Conservation (phyloP, 2,888 invertebrate species). For the Nebria brevicollis region DNA sequence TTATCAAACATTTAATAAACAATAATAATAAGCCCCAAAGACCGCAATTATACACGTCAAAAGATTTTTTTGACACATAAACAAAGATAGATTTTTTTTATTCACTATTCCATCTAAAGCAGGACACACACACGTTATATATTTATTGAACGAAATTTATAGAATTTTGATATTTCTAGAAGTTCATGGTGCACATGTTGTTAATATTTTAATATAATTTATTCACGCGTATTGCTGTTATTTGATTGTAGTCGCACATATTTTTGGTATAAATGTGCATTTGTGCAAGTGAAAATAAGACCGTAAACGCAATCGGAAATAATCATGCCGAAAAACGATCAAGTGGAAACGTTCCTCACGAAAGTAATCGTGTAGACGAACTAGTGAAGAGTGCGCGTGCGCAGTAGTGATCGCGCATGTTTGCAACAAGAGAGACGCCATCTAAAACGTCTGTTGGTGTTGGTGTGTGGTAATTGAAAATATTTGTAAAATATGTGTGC, state of each 20-base stretch:
- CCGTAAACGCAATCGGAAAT: not conserved
- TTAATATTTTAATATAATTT: not conserved
- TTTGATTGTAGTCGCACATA: no score
- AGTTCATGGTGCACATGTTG: not conserved
- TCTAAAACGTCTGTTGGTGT: conserved; percentile 47
- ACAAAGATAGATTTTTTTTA: conserved; percentile 38
- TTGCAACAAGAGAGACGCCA: conserved; percentile 46
- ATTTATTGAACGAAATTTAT: not conserved
- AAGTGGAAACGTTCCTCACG: conserved; percentile 34
- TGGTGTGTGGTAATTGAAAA: conserved; percentile 48
- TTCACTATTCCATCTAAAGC: conserved; percentile 29
- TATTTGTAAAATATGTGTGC: conserved; percentile 46
- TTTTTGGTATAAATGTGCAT: not conserved
- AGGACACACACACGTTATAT: conserved; percentile 18
- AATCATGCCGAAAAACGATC: not conserved
- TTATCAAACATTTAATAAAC: not conserved
- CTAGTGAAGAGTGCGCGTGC: conserved; percentile 29
- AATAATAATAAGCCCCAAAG: conserved; percentile 6
- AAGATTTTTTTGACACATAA: conserved; percentile 44
- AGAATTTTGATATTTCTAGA: not conserved
- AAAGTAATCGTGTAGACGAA: conserved; percentile 23
- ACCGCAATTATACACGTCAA: conserved; percentile 41
- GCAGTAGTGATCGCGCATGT: conserved; percentile 41
- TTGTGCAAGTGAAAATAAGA: not conserved
- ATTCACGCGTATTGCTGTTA: not conserved